These are phyloP conservation scores for Montipora foliosa DNA, from an alignment of 64 coral and sea anemone species.

Conservation along the genomic window DNA sequence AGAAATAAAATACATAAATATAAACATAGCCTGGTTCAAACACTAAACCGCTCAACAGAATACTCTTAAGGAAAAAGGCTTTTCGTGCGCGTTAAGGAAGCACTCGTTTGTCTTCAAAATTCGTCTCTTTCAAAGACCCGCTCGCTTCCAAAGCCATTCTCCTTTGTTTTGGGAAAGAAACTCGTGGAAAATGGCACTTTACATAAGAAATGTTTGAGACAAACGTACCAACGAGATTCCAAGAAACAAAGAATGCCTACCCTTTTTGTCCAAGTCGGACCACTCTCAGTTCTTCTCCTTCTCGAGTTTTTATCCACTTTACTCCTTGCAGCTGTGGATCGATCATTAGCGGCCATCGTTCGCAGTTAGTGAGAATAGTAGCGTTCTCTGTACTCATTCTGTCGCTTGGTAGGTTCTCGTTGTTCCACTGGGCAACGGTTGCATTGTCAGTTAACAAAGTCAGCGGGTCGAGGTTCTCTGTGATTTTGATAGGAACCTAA, in stretches of 20 bases:
- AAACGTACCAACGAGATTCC: neutral
- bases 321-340: constrained; percentile 97
- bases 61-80: too few species aligned
- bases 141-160: too few species aligned
- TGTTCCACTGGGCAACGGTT: constrained; percentile 94
- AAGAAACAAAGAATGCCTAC: constrained; percentile 21
- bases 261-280: constrained; percentile 98
- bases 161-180: too few species aligned
- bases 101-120: too few species aligned
- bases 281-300: constrained; percentile 86
- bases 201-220: too few species aligned
- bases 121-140: too few species aligned
- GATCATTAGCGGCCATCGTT: constrained; percentile 99
- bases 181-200: too few species aligned
- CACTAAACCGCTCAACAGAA: too few species aligned
- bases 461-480: constrained; percentile 91
- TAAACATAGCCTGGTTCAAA: too few species aligned
- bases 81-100: too few species aligned
- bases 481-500: constrained; percentile 90
- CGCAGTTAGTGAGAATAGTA: constrained; percentile 99
- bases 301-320: constrained; percentile 98
- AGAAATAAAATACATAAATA: too few species aligned
- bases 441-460: constrained; percentile 94
- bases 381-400: constrained; percentile 99
- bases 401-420: constrained; percentile 92